These are phyloP conservation scores for Ispidina picta DNA, from an alignment of 2,797 vertebrate species.

Conservation along the genomic window DNA sequence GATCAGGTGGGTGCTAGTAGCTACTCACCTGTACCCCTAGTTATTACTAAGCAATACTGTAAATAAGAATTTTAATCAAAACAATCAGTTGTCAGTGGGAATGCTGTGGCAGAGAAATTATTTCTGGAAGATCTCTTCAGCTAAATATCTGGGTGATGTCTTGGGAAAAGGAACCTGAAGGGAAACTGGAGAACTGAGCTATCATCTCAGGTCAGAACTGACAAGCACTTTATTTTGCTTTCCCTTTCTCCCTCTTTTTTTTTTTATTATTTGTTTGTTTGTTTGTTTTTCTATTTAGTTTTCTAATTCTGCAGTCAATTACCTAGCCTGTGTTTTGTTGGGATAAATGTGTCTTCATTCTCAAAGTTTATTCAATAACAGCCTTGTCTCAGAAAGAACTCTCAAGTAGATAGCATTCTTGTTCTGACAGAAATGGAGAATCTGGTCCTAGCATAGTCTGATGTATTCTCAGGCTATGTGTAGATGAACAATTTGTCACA, in stretches of 20 bases:
- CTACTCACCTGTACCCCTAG: neutral
- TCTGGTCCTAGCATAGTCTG: neutral
- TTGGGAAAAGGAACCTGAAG: neutral
- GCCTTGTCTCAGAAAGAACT: neutral
- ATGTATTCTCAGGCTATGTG: neutral
- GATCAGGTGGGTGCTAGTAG: neutral
- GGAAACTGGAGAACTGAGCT: neutral
- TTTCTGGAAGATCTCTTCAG: neutral
- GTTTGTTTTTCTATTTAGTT: neutral
- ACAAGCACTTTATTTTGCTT: neutral
- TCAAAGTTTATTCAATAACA: neutral
- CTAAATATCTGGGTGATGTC: neutral
- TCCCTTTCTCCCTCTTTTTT: neutral
- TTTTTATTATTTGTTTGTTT: neutral
- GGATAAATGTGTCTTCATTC: neutral
- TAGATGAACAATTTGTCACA: neutral
- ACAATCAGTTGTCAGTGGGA: neutral
- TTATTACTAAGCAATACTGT: neutral
- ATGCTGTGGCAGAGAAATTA: neutral
- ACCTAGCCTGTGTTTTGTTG: neutral
- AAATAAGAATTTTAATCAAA: slow-evolving; percentile 34
- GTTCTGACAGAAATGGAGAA: neutral
- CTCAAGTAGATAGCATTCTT: neutral
- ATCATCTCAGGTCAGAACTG: neutral
- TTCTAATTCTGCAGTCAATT: neutral